These are phyloP conservation scores for Eriosoma lanigerum DNA, from an alignment of 1,140 invertebrate species.

Conservation along the genomic window DNA sequence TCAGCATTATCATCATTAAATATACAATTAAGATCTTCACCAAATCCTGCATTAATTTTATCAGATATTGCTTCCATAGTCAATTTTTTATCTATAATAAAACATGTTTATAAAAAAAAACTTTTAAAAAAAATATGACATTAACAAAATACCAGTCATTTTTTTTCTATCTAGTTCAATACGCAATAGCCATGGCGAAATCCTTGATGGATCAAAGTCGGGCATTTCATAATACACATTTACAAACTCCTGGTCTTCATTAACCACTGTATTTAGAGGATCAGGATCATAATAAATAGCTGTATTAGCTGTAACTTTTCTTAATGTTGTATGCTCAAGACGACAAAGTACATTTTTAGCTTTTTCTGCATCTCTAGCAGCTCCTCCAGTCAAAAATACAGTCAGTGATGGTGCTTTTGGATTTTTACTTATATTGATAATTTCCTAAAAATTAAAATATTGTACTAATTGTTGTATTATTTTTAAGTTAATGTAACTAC, in stretches of 20 bases:
- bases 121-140: background rate
- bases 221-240: slow-evolving; percentile 99
- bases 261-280: slow-evolving; percentile 96
- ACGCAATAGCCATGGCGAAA: slow-evolving; percentile 96
- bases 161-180: slow-evolving; percentile 97
- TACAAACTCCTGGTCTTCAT: slow-evolving; percentile 99
- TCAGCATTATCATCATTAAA: slow-evolving; percentile 99
- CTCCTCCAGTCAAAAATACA: slow-evolving; percentile 92
- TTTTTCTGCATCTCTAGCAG: slow-evolving; percentile 96
- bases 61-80: slow-evolving; percentile 99
- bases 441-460: slow-evolving; percentile 69
- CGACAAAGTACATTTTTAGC: slow-evolving; percentile 98
- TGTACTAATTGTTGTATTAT: background rate
- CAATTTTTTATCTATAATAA: slow-evolving; percentile 92
- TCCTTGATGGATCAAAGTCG: slow-evolving; percentile 95
- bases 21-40: slow-evolving; percentile 98
- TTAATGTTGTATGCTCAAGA: slow-evolving; percentile 94
- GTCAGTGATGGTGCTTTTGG: slow-evolving; percentile 99
- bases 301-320: slow-evolving; percentile 96
- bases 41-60: slow-evolving; percentile 98
- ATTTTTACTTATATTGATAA: slow-evolving; percentile 99
- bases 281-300: slow-evolving; percentile 99
- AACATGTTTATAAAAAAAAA: background rate
- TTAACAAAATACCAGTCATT: slow-evolving; percentile 72
- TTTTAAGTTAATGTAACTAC: slow-evolving; percentile 48